phyloP scores from a whole-genome alignment of 2,888 invertebrate species.

The Galerucella nymphaeae region DNA sequence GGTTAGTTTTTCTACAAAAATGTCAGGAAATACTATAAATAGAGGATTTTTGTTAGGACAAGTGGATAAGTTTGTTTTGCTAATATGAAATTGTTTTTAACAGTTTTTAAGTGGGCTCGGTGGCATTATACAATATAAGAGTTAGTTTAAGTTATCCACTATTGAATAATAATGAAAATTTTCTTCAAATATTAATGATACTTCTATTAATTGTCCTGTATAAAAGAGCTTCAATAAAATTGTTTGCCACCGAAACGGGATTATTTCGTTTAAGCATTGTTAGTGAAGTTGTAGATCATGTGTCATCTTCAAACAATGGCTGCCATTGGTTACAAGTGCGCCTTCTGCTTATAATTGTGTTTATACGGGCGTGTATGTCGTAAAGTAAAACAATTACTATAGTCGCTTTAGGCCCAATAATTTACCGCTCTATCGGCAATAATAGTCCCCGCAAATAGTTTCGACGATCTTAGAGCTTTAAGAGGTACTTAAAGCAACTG shows the following conservation, averaged over 20 bases:
- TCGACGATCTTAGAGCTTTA: conserved; percentile 61
- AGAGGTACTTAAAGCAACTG: conserved; percentile 56
- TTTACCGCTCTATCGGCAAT: conserved; percentile 61
- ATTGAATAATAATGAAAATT: no score
- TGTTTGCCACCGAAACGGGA: neutral
- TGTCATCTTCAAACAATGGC: conserved; percentile 57
- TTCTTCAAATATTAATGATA: neutral
- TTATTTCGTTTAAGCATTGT: conserved; percentile 18
- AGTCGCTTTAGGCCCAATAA: conserved; percentile 61
- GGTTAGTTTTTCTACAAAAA: conserved; percentile 39
- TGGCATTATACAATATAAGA: no score
- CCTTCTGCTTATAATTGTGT: conserved; percentile 44
- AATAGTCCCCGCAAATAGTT: conserved; percentile 64
- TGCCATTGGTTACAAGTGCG: conserved; percentile 51
- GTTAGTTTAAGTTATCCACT: no score
- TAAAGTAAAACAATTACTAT: conserved; percentile 63
- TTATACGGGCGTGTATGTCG: conserved; percentile 50
- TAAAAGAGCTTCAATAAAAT: neutral
- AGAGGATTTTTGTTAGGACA: neutral
- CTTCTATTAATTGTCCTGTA: neutral
- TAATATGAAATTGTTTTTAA: neutral
- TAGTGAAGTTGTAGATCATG: conserved; percentile 55
- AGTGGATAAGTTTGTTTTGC: neutral
- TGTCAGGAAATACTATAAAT: conserved; percentile 22
- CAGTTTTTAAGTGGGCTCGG: neutral